Base-by-base conservation (phyloP, 1,140 invertebrate genomes). In the Nylanderia fulva region DNA sequence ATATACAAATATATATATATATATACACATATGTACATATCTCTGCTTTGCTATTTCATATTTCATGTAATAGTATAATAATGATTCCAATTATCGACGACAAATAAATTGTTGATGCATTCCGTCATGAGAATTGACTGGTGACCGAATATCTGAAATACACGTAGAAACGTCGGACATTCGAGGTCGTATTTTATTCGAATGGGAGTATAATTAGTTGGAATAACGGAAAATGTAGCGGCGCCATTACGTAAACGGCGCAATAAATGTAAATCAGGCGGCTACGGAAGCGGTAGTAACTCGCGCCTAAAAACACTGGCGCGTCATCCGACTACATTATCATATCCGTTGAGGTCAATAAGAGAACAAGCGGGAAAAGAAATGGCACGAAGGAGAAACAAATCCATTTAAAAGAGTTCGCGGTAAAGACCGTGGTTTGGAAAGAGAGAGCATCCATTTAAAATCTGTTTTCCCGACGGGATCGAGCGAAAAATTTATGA, bases 251-350 rank as follows among this genome's bases (percentile, higher is more conserved):
- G 89, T 91, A 93, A 93, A 89, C 92, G 89, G 90, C 88, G 92
- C 92, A 92, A 94, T 94, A 94, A 94, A 94, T 94, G 93, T 94
- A 94, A 94, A 94, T 94, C 93, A 94, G 92, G 89, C 88, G 90
- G 89, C 88, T 92, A 87, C 88, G 90, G 90, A 93, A 93, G 91
- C 90, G 91, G 93, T 91, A 94, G 92, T 94, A 94, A 94, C 93
- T 93, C 91, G 91, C 90, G 91, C 90, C 85, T 91, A 94, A 94
- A 94, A 94, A 94, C 92, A 92, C 90, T 84, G 92, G 86, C 91
- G 92, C 92, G 90, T 93, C 93, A 93, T 93, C 91, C 91, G 86
- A 90, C 91, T 93, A 92, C 93, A 94, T 93, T 93, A 93, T 94
- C 92, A 60, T n/a, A n/a, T 89, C 74, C 85, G 18, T 36, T 42